Conservation (phyloP, 2,888 invertebrate species). For the Anodontia alba region DNA sequence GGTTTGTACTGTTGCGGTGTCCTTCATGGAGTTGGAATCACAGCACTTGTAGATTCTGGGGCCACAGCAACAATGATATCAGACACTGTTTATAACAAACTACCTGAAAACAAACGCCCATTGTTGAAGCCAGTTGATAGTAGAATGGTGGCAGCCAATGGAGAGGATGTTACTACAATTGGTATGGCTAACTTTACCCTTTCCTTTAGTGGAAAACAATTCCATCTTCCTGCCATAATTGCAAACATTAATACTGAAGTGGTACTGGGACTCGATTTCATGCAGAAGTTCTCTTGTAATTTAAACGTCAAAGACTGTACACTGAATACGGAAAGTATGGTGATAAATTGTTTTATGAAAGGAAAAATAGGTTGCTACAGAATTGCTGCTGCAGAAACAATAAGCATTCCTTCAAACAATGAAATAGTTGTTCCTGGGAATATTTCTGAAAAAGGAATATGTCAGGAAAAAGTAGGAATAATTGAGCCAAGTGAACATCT, state of each 20-base stretch:
- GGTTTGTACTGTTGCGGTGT: not conserved
- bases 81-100: not conserved
- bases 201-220: not conserved
- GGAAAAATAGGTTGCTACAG: too few relatives aligned
- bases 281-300: too few relatives aligned
- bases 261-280: not conserved
- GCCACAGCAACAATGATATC: slow-evolving; percentile 4
- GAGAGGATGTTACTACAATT: not conserved
- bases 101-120: not conserved
- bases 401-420: too few relatives aligned
- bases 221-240: not conserved
- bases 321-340: not conserved
- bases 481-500: not conserved
- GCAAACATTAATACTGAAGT: slow-evolving; percentile 4
- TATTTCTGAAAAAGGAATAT: not conserved
- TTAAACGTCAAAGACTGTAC: not conserved
- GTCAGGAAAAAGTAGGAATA: not conserved
- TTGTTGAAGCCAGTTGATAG: not conserved
- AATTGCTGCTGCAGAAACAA: slow-evolving; percentile 5
- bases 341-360: too few relatives aligned
- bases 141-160: slow-evolving; percentile 1
- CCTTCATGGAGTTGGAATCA: slow-evolving; percentile 4
- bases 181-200: not conserved
- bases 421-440: not conserved
- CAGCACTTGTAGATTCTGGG: slow-evolving; percentile 7